Base-by-base conservation (phyloP, 2,113 vertebrate species). In the Neotoma lepida region DNA sequence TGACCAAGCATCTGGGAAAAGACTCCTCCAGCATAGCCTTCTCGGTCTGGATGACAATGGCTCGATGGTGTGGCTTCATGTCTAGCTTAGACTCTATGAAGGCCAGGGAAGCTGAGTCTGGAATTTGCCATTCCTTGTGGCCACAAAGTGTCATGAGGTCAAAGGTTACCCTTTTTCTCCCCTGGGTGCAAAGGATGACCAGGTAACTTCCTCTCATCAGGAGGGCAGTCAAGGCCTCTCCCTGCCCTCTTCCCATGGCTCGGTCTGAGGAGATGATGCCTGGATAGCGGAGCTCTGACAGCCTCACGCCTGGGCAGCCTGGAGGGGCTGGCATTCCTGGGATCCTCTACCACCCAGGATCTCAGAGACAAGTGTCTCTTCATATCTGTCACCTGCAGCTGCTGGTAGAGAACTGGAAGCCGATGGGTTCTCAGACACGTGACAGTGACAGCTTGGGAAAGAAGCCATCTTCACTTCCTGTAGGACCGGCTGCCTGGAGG, bases 401-500 rank as follows among this genome's bases (percentile, higher is more conserved):
- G 80, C 68, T 12, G 88, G 81, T 81, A 0, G 1, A 18, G 74
- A 33, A 9, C 98, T 98, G 98, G 99, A 99, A 98, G 98, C 96
- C 97, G 90, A 97, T 97, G 63, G 90, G 94, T 96, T 96, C 96
- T 97, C 74, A 70, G 56, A 64, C 95, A 90, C 0, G 82, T 92
- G 94, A 84, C 0, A 5, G 85, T 17, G 97, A 95, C 95, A 64
- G 94, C 56, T 6, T 90, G 90, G 97, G 97, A 98, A 93, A 97
- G 97, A 80, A 89, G 94, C 97, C 94, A 70, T 98, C 97, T 96
- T 99, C 99, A 99, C 98, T 99, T 99, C 98, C 98, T 98, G 97
- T 98, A 97, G 63, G 98, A 98, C 84, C 98, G 99, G 96, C 97
- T 98, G 98, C 98, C 99, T 99, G 98, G 87, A 97, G 96, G 92